Percentiles rank a stretch among this genome's conserved stretches.
Conservation (phyloP, 2,888 invertebrate genomes). For the Mactromeris polynyma region DNA sequence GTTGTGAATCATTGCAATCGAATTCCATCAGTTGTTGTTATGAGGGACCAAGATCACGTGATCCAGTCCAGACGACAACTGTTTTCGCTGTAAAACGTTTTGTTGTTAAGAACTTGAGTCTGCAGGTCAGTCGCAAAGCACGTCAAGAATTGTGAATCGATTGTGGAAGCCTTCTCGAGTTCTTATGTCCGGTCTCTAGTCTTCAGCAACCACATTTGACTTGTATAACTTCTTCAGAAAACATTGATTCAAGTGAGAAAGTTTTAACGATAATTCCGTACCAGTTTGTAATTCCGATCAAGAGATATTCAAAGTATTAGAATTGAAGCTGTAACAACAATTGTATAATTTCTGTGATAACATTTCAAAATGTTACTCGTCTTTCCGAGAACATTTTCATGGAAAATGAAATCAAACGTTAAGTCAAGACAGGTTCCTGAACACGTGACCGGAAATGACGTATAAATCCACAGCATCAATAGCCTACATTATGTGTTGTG, state of each 20-base stretch:
- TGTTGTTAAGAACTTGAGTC: not conserved
- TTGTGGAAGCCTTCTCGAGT: not conserved
- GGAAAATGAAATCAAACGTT: not conserved
- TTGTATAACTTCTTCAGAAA: not conserved
- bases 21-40: slow-evolving; percentile 57
- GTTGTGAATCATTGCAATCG: slow-evolving; percentile 44
- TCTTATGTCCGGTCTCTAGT: not conserved
- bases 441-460: not conserved
- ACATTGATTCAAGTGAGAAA: not conserved
- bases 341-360: no score
- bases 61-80: slow-evolving; percentile 26
- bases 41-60: slow-evolving; percentile 32
- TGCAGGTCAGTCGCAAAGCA: not conserved
- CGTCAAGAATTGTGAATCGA: not conserved
- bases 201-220: not conserved
- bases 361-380: no score
- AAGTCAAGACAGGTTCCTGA: not conserved
- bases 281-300: not conserved
- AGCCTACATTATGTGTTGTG: not conserved
- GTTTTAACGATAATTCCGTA: not conserved
- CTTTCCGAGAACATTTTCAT: no score
- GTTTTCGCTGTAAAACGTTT: slow-evolving; percentile 29
- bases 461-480: not conserved
- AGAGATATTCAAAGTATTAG: not conserved
- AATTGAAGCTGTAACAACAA: not conserved